phyloP scores from a whole-genome alignment of 2,888 invertebrate genomes.

The Thysanoteuthis rhombus region DNA sequence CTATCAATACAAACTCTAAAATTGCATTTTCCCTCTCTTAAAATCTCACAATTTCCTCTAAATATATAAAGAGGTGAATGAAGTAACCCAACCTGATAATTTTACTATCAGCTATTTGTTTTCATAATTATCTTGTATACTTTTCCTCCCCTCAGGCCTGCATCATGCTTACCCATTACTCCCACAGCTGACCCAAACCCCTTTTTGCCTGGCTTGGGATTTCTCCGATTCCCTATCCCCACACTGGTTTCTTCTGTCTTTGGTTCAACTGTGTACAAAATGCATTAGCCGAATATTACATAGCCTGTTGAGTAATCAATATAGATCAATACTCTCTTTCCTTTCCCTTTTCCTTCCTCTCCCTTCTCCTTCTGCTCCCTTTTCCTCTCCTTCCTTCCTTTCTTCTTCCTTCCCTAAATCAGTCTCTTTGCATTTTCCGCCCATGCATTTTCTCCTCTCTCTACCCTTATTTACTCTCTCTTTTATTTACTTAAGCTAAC shows the following conservation, averaged over 20 bases:
- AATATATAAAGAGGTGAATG: not conserved
- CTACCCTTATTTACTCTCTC: not conserved
- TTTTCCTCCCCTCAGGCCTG: not conserved
- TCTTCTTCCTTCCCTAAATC: not conserved
- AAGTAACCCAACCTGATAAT: not conserved
- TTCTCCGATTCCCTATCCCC: not conserved
- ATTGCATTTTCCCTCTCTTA: not conserved
- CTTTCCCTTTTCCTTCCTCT: not conserved
- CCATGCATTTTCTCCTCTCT: not conserved
- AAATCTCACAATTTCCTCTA: no score
- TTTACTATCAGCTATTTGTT: not conserved
- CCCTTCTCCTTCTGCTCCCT: not conserved
- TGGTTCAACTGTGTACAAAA: not conserved
- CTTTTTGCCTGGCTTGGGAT: not conserved
- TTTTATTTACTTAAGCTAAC: no score
- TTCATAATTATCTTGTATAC: not conserved
- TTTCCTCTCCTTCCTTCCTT: not conserved
- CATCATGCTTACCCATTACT: not conserved
- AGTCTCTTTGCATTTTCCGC: not conserved
- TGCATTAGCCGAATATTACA: not conserved
- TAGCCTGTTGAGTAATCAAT: not conserved
- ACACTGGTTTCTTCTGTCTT: not conserved
- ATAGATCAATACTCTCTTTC: not conserved
- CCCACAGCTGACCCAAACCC: fast-evolving
- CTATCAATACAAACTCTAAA: not conserved